Evolutionary conservation across 1,140 invertebrate genomes (phyloP).

Genomic region (Globodera rostochiensis): DNA sequence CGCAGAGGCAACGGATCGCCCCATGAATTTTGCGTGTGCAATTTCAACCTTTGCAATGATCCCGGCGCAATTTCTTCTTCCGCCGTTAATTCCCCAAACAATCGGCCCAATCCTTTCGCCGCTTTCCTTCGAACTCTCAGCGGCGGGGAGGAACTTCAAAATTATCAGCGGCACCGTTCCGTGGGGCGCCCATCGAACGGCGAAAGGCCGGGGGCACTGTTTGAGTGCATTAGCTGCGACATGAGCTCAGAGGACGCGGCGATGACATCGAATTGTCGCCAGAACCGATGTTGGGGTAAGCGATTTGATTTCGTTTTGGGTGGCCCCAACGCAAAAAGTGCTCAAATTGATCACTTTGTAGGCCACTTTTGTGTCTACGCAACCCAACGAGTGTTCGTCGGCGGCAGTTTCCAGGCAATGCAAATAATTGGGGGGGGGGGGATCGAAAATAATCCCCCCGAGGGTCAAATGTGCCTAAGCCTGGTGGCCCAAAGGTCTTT

Average conservation of each 20-base stretch:
- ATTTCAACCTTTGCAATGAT: constrained; percentile 54
- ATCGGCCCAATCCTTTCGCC: neutral
- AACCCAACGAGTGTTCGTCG: constrained; percentile 46
- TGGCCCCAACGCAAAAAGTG: neutral
- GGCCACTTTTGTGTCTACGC: constrained; percentile 60
- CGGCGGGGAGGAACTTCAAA: neutral
- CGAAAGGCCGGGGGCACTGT: constrained; percentile 4
- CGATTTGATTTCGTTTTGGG: neutral
- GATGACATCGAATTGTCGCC: constrained; percentile 54
- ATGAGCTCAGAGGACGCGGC: constrained; percentile 52
- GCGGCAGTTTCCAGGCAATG: neutral
- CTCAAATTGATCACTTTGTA: neutral
- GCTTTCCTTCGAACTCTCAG: constrained; percentile 1
- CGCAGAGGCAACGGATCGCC: constrained; percentile 41
- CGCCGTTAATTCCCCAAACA: neutral
- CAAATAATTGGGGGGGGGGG: too few relatives aligned
- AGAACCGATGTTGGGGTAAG: constrained; percentile 47
- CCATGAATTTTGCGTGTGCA: constrained; percentile 57
- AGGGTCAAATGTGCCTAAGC: too few relatives aligned
- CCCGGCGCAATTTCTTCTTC: neutral
- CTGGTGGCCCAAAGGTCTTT: too few relatives aligned
- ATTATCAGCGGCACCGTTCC: neutral
- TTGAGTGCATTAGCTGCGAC: constrained; percentile 58
- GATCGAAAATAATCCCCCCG: too few relatives aligned
- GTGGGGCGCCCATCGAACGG: neutral